phyloP scores from a whole-genome alignment of 2,797 vertebrate species.

The Tenualosa ilisha region DNA sequence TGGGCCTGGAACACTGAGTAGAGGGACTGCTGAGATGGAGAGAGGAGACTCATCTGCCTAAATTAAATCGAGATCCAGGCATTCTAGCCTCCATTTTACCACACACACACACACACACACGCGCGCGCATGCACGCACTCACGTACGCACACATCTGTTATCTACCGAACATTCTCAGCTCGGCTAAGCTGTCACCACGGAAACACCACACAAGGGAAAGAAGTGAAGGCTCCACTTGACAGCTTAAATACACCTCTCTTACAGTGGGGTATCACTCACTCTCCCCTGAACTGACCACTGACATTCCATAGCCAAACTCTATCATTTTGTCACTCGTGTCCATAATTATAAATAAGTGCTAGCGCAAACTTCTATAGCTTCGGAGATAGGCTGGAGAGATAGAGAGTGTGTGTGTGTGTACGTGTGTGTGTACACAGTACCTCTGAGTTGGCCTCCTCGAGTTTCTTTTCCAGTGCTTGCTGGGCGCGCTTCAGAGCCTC shows the following conservation, averaged over 20 bases:
- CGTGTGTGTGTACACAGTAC: not conserved
- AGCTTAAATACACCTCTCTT: not conserved
- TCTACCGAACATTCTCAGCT: constrained; percentile 23
- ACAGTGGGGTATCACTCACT: not conserved
- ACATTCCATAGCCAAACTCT: constrained; percentile 23
- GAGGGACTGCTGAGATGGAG: not conserved
- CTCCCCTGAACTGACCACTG: not conserved
- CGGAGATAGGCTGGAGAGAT: not conserved
- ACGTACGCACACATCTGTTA: constrained; percentile 34
- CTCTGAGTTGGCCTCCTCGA: constrained; percentile 34
- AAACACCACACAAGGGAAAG: not conserved
- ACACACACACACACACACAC: constrained; percentile 24
- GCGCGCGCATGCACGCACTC: not conserved
- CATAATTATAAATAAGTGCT: not conserved
- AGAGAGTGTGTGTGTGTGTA: no score
- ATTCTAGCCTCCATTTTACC: not conserved
- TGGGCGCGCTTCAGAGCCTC: constrained; percentile 27
- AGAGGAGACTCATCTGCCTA: constrained; percentile 14
- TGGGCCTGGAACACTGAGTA: constrained; percentile 28
- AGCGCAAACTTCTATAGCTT: not conserved
- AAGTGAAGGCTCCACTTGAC: not conserved
- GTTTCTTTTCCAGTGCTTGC: constrained; percentile 25
- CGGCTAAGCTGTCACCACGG: constrained; percentile 28
- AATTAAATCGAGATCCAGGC: constrained; percentile 39
- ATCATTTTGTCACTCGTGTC: not conserved